Conservation (phyloP, 2,888 invertebrate genomes). For the Rutpela maculata region DNA sequence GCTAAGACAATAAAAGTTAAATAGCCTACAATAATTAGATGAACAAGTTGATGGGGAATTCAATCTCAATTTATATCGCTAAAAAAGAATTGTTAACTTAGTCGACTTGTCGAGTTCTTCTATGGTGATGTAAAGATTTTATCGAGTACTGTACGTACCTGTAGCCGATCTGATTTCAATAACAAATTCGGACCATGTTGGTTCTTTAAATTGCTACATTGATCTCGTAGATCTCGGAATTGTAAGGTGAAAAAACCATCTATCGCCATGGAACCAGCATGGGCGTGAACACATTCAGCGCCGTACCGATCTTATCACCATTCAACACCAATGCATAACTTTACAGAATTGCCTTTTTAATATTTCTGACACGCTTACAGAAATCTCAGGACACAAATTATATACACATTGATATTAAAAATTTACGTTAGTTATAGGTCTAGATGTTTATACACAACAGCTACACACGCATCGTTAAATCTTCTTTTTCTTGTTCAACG, state of each 20-base stretch:
- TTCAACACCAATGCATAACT: conserved; percentile 39
- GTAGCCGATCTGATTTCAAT: conserved; percentile 68
- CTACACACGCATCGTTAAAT: too few species aligned
- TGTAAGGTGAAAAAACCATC: conserved; percentile 58
- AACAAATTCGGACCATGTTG: conserved; percentile 70
- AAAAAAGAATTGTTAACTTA: conserved; percentile 28
- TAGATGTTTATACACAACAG: neutral
- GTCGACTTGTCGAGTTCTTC: conserved; percentile 29
- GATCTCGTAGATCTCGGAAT: conserved; percentile 62
- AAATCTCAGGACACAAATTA: conserved; percentile 6
- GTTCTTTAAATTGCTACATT: conserved; percentile 63
- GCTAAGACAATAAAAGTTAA: neutral
- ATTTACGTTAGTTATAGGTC: neutral
- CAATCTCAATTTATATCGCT: neutral
- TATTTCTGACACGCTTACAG: conserved; percentile 33
- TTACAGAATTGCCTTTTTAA: conserved; percentile 27
- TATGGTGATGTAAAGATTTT: conserved; percentile 58
- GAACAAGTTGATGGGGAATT: conserved; percentile 5
- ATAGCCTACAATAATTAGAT: conserved; percentile 20
- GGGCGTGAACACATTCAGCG: conserved; percentile 61
- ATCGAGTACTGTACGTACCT: conserved; percentile 58
- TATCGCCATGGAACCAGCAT: conserved; percentile 59
- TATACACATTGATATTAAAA: neutral
- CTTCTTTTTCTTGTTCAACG: too few species aligned
- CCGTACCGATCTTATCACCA: conserved; percentile 59